Evolutionary conservation across 2,113 vertebrate genomes (phyloP).

Genomic region (Steatornis caripensis): DNA sequence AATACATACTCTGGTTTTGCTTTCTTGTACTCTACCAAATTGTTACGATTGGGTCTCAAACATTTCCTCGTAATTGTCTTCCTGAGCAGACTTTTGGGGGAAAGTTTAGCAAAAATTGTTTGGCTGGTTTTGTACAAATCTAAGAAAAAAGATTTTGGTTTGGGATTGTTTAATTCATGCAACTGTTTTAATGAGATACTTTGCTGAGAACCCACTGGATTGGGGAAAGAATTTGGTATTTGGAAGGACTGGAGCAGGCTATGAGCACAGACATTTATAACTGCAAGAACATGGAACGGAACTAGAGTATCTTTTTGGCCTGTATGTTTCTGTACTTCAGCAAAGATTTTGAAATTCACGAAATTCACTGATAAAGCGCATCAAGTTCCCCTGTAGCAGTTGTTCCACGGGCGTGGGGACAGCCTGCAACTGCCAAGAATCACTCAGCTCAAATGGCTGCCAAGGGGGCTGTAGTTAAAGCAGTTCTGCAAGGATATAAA

Average conservation of each 20-base stretch:
- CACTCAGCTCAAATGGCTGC: background rate
- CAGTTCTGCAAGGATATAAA: background rate
- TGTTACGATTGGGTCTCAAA: background rate
- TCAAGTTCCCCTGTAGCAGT: background rate
- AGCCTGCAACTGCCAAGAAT: background rate
- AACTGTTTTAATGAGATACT: background rate
- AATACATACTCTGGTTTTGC: background rate
- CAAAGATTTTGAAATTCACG: background rate
- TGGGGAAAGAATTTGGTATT: background rate
- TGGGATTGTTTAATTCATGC: background rate
- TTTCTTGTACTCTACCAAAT: background rate
- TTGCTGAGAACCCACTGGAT: background rate
- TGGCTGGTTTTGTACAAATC: background rate
- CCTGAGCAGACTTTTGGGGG: background rate
- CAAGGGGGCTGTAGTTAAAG: background rate
- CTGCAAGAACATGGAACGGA: background rate
- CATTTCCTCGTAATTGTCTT: background rate
- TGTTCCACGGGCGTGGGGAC: background rate
- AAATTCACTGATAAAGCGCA: background rate
- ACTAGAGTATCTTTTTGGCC: background rate
- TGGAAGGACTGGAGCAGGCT: background rate
- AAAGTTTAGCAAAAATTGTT: background rate
- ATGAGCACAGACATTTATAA: background rate
- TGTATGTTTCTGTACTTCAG: background rate
- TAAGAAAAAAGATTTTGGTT: background rate